Percentiles rank a stretch among this genome's conserved stretches.
Evolutionary conservation across 2,888 invertebrate genomes (phyloP).

Genomic region (Lithosia quadra): DNA sequence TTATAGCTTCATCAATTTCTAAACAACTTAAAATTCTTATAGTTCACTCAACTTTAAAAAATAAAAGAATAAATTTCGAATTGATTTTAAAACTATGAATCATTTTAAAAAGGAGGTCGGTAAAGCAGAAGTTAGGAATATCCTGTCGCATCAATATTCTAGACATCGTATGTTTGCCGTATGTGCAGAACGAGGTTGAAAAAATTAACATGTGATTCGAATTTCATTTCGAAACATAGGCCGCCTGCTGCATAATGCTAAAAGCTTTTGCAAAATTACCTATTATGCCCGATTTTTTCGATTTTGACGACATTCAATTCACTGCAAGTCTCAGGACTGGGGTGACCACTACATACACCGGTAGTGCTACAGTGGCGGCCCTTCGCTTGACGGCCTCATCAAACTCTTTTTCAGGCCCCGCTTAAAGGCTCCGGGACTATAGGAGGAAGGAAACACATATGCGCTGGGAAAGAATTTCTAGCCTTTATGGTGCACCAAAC

Average conservation of each 20-base stretch:
- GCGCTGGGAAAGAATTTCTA: no score
- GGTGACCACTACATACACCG: no score
- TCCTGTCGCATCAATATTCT: slow-evolving; percentile 49
- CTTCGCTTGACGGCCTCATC: no score
- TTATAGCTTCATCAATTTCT: slow-evolving; percentile 16
- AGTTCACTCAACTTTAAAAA: slow-evolving; percentile 40
- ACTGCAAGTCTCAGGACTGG: no score
- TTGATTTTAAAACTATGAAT: slow-evolving; percentile 39
- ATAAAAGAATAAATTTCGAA: slow-evolving; percentile 20
- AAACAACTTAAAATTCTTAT: neutral
- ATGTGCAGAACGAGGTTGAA: slow-evolving; percentile 57
- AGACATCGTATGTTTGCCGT: slow-evolving; percentile 47
- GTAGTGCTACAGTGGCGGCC: no score
- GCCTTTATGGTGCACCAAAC: no score
- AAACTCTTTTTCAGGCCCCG: no score
- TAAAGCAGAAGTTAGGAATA: slow-evolving; percentile 25
- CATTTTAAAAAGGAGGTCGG: slow-evolving; percentile 46
- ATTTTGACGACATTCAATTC: neutral
- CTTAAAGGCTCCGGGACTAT: no score
- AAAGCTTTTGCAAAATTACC: neutral
- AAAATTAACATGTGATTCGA: slow-evolving; percentile 62
- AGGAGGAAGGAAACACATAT: no score
- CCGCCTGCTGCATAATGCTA: slow-evolving; percentile 9
- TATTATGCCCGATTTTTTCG: neutral
- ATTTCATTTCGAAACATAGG: slow-evolving; percentile 47